These are phyloP conservation scores for Ictalurus furcatus DNA, from an alignment of 2,113 vertebrate species.

Conservation along the genomic window DNA sequence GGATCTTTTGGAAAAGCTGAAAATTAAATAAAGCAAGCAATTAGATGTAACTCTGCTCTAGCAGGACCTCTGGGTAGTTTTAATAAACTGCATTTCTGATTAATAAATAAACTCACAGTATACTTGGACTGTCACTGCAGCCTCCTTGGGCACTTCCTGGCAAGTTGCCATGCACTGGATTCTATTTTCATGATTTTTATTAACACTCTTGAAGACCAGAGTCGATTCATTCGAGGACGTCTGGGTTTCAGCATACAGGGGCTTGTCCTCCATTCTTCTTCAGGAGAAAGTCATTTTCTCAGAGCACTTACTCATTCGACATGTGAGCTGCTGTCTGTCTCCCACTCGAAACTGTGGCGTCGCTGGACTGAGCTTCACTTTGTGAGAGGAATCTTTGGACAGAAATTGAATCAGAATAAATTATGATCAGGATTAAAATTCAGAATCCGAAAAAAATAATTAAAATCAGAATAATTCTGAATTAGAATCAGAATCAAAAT, in stretches of 20 bases:
- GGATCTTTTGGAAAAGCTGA: conserved; percentile 68
- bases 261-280: conserved; percentile 58
- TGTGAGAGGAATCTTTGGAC: conserved; percentile 3
- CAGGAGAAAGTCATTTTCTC: conserved; percentile 45
- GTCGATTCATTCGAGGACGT: neutral
- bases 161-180: conserved; percentile 62
- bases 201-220: conserved; percentile 61
- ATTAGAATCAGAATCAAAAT: no score
- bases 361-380: conserved; percentile 52
- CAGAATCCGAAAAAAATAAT: conserved; percentile 36
- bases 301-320: conserved; percentile 56
- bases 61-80: neutral
- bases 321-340: conserved; percentile 53
- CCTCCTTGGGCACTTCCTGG: neutral
- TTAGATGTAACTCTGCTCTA: neutral
- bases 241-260: conserved; percentile 24
- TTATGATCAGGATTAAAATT: neutral
- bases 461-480: no score
- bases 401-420: neutral
- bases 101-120: conserved; percentile 66
- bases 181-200: conserved; percentile 51
- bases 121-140: conserved; percentile 25
- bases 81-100: neutral
- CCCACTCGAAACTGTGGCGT: conserved; percentile 60
- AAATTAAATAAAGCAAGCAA: neutral